phyloP scores from a whole-genome alignment of 2,113 vertebrate species.

The Leptobrachium ailaonicum region DNA sequence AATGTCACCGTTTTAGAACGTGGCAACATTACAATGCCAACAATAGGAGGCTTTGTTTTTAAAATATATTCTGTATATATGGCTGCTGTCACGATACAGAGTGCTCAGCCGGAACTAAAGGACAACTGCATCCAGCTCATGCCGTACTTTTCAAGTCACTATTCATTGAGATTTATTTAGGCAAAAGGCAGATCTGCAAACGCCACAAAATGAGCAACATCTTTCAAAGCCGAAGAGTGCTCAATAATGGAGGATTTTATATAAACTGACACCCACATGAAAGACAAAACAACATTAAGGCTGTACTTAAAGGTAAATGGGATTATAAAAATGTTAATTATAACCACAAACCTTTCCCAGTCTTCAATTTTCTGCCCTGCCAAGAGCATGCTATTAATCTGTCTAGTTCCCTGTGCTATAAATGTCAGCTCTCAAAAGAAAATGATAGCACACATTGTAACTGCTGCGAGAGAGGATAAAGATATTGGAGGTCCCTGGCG shows the following conservation, averaged over 20 bases:
- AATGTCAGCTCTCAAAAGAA: neutral
- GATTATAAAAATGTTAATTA: constrained; percentile 7
- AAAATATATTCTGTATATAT: too few relatives aligned
- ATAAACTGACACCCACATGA: neutral
- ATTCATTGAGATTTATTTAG: neutral
- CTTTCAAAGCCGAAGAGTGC: neutral
- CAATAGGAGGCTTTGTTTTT: too few relatives aligned
- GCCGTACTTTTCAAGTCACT: neutral
- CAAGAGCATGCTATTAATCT: neutral
- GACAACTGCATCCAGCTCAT: neutral
- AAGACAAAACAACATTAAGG: neutral
- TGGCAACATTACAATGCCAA: too few relatives aligned
- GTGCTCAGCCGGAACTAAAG: too few relatives aligned
- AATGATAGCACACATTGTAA: too few relatives aligned
- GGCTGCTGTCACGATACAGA: too few relatives aligned
- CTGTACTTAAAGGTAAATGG: neutral
- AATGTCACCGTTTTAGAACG: too few relatives aligned
- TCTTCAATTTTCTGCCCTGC: neutral
- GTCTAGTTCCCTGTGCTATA: neutral
- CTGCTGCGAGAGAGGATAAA: too few relatives aligned
- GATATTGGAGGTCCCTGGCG: too few relatives aligned
- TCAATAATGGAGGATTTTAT: neutral
- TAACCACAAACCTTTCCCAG: neutral
- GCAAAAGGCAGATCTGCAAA: neutral
- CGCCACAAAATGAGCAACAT: neutral